Evolutionary conservation across 2,888 invertebrate genomes (phyloP).

Genomic region (Morpho helenor): DNA sequence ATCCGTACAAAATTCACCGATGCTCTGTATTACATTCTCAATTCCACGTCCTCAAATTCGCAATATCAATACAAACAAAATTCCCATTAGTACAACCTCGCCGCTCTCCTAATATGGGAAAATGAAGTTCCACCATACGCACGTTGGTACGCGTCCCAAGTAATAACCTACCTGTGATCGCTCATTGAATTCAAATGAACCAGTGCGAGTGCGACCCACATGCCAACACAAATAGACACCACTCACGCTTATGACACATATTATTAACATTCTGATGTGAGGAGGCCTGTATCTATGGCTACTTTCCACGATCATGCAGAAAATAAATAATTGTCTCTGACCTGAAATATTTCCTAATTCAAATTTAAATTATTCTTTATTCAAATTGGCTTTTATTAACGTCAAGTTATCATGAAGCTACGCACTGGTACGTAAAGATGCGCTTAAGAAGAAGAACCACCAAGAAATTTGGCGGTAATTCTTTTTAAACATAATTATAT

Average conservation of each 20-base stretch:
- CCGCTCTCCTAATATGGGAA: conserved; percentile 29
- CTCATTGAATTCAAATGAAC: conserved; percentile 38
- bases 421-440: too few relatives aligned
- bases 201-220: conserved; percentile 29
- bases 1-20: neutral
- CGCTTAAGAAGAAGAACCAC: too few relatives aligned
- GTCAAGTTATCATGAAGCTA: too few relatives aligned
- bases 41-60: neutral
- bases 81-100: conserved; percentile 5
- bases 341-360: too few relatives aligned
- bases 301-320: conserved; percentile 13
- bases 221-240: conserved; percentile 32
- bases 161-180: conserved; percentile 36
- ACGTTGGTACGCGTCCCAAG: conserved; percentile 35
- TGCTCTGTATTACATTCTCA: neutral
- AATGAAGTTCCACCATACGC: conserved; percentile 33
- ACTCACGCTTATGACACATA: conserved; percentile 35
- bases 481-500: too few relatives aligned
- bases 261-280: conserved; percentile 30
- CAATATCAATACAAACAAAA: conserved; percentile 25
- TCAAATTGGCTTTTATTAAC: too few relatives aligned
- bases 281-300: conserved; percentile 15
- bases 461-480: too few relatives aligned
- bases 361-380: too few relatives aligned
- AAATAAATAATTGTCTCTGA: conserved; percentile 7